Conservation (phyloP, 2,113 vertebrate species). For the Todiramphus chloris region DNA sequence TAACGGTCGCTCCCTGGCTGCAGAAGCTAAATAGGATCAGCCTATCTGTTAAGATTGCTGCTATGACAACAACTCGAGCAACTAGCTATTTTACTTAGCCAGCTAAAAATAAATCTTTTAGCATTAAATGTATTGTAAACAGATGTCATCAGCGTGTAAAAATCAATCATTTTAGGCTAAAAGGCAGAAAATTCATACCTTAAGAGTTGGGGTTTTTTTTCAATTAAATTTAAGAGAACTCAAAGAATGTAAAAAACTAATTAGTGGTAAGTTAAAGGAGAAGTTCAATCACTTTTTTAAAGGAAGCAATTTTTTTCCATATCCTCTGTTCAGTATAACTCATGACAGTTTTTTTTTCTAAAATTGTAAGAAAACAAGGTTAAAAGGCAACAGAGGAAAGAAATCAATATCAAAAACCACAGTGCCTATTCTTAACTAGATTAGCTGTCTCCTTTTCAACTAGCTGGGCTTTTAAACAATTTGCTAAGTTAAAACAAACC, state of each 20-base stretch:
- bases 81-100: constrained; percentile 36
- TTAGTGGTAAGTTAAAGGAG: background rate
- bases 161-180: background rate
- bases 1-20: constrained; percentile 27
- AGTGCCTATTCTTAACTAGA: constrained; percentile 12
- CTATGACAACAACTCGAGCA: constrained; percentile 61
- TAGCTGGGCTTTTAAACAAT: constrained; percentile 54
- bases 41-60: constrained; percentile 62
- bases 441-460: constrained; percentile 38
- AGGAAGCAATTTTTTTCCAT: background rate
- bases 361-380: constrained; percentile 25
- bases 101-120: constrained; percentile 56
- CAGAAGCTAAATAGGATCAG: constrained; percentile 51
- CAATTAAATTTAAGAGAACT: background rate
- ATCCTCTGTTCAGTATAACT: background rate
- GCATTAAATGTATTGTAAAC: constrained; percentile 57
- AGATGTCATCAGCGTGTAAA: constrained; percentile 6
- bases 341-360: background rate
- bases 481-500: constrained; percentile 49
- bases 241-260: background rate
- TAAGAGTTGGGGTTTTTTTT: background rate
- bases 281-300: background rate
- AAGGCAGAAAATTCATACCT: background rate
- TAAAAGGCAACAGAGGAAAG: background rate
- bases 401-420: constrained; percentile 26